Percentiles rank a stretch among this genome's conserved stretches.
These are phyloP conservation scores for Volucella inanis DNA, from an alignment of 2,888 invertebrate species.

Conservation along the genomic window DNA sequence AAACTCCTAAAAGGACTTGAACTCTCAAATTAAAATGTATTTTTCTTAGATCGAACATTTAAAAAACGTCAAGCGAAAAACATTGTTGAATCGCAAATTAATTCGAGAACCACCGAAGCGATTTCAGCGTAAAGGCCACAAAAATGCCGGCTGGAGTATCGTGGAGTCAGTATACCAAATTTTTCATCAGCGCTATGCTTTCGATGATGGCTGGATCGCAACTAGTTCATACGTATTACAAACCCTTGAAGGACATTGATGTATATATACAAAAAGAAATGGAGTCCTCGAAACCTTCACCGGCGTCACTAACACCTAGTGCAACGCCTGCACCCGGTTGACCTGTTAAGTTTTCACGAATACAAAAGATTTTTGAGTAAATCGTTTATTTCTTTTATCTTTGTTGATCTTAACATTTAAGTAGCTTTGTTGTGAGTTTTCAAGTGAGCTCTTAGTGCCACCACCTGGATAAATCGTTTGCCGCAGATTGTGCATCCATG, in stretches of 20 bases:
- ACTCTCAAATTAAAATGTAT: slow-evolving; percentile 17
- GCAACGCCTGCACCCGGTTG: neutral
- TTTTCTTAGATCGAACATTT: slow-evolving; percentile 86
- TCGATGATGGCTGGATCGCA: slow-evolving; percentile 92
- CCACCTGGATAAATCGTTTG: slow-evolving; percentile 77
- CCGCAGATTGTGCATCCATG: slow-evolving; percentile 76
- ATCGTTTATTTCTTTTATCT: slow-evolving; percentile 17
- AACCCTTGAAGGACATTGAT: slow-evolving; percentile 83
- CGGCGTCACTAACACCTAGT: too few relatives aligned
- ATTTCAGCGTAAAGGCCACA: slow-evolving; percentile 68
- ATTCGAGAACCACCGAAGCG: slow-evolving; percentile 40
- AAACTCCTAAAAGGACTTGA: slow-evolving; percentile 79
- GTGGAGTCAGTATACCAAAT: slow-evolving; percentile 88
- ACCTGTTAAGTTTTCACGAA: neutral
- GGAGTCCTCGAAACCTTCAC: slow-evolving; percentile 16
- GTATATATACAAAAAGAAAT: slow-evolving; percentile 55
- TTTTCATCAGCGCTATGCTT: slow-evolving; percentile 86
- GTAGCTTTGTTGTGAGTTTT: slow-evolving; percentile 76
- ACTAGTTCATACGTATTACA: slow-evolving; percentile 90
- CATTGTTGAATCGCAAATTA: slow-evolving; percentile 84
- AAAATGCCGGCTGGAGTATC: slow-evolving; percentile 91
- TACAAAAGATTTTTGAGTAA: slow-evolving; percentile 1
- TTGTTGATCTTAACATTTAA: slow-evolving; percentile 23
- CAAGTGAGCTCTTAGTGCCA: slow-evolving; percentile 77
- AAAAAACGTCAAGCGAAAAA: slow-evolving; percentile 89